Base-by-base conservation (phyloP, 2,888 invertebrate species). In the Rotaria sp. region DNA sequence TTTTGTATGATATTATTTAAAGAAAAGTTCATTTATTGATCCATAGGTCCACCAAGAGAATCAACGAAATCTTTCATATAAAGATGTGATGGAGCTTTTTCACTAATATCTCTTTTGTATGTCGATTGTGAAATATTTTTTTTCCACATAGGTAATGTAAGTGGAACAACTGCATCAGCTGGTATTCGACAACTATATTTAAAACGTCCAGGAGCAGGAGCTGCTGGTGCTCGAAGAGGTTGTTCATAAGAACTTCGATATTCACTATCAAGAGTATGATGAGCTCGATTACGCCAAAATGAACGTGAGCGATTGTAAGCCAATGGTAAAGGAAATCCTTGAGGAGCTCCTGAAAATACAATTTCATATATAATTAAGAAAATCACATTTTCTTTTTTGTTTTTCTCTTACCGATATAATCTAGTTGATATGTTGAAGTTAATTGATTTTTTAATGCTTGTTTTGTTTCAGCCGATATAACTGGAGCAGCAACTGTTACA, bases 51-150 rank as follows among this genome's bases (percentile, higher is more conserved):
- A 45, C 13, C 11, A 3, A 80, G 35, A 80, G 24, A n/a, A 80
- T 80, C 80, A 26, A 80, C 80, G 8, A 80, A 80, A n/a, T 45
- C 35, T 80, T 45, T 41, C 80, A 80, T 80, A n/a, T 80, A 80
- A 10, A 80, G 11, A n/a, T 45, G 26, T 45, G 80, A 80, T 41
- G 80, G 80, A 13, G 26, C 45, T n/a, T 80, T 80, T 80, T 45
- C 80, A 80, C 45, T 80, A n/a, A 45, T 38, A 26, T 80, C 80
- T 1, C 5, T 41, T 45, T 45, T 45, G 15, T 80, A 80, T 15
- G 45, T 26, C n/a, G 80, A 21, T 45, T 80, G 4, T 13, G 80
- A 45, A 45, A 11, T 5, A 1, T 4, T 35, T 45, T 80, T 41
- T 80, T 15, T 80, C 80, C 80, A 80, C n/a, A 80, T n/a, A 10